Conservation (phyloP, 2,888 invertebrate species). For the Hipparchia semele region DNA sequence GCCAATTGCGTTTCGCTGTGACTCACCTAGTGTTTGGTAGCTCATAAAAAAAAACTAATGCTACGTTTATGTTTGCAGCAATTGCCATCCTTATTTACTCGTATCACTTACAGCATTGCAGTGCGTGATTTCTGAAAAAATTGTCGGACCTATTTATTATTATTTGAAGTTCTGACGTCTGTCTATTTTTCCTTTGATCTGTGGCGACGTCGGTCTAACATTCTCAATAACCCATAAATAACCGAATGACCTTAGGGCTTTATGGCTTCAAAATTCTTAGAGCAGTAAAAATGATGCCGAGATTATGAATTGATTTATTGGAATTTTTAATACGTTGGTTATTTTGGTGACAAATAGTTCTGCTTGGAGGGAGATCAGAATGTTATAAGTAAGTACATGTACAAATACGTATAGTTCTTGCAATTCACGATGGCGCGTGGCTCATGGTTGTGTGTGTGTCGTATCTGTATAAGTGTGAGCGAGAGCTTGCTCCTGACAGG, state of each 20-base stretch:
- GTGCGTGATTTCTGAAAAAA: too few species aligned
- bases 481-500: too few species aligned
- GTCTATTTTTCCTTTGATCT: slow-evolving; percentile 6
- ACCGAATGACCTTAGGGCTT: slow-evolving; percentile 31
- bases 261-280: slow-evolving; percentile 33
- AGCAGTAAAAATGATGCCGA: slow-evolving; percentile 25
- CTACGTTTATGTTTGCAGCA: too few species aligned
- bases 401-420: not conserved
- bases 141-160: not conserved
- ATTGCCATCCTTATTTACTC: too few species aligned
- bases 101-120: too few species aligned
- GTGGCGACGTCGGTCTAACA: slow-evolving; percentile 17
- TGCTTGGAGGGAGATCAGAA: not conserved
- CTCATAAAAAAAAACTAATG: too few species aligned
- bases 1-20: too few species aligned
- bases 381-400: not conserved
- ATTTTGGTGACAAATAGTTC: slow-evolving; percentile 10
- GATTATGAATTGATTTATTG: slow-evolving; percentile 35
- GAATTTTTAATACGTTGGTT: slow-evolving; percentile 7
- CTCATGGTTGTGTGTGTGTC: too few species aligned
- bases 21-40: too few species aligned
- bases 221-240: slow-evolving; percentile 33
- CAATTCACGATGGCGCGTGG: not conserved
- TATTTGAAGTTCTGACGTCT: not conserved
- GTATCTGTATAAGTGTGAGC: too few species aligned